Conservation (phyloP, 2,888 invertebrate species). For the Coelopa pilipes region DNA sequence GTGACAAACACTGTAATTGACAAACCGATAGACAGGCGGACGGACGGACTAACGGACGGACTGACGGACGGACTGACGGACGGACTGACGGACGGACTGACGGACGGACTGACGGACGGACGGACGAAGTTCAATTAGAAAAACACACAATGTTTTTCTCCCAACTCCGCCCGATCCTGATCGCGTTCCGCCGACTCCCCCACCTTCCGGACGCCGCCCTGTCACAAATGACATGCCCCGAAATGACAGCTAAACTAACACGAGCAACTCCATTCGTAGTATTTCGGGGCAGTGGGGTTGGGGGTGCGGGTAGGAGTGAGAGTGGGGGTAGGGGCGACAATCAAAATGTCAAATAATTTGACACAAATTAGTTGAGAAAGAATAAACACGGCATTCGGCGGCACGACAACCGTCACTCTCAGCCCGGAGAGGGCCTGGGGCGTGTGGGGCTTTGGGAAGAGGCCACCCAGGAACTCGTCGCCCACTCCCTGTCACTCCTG, state of each 20-base stretch:
- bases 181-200: no score
- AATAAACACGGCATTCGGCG: slow-evolving; percentile 11
- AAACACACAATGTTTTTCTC: no score
- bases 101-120: neutral
- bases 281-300: no score
- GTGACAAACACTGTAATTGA: neutral
- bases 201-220: neutral
- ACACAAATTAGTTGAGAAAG: slow-evolving; percentile 43
- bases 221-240: slow-evolving; percentile 6
- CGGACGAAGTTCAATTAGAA: neutral
- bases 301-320: no score
- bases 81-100: neutral
- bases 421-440: neutral
- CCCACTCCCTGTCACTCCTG: no score
- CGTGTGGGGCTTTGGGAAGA: no score
- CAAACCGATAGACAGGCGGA: neutral
- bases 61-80: neutral
- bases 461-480: no score
- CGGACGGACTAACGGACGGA: neutral
- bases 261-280: slow-evolving; percentile 21
- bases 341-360: slow-evolving; percentile 44
- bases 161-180: no score
- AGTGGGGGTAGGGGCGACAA: no score
- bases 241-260: slow-evolving; percentile 23
- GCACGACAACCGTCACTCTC: no score